Percentiles rank a stretch among this genome's conserved stretches.
These are phyloP conservation scores for Alouatta palliata DNA, from an alignment of 2,113 vertebrate species.

Conservation along the genomic window DNA sequence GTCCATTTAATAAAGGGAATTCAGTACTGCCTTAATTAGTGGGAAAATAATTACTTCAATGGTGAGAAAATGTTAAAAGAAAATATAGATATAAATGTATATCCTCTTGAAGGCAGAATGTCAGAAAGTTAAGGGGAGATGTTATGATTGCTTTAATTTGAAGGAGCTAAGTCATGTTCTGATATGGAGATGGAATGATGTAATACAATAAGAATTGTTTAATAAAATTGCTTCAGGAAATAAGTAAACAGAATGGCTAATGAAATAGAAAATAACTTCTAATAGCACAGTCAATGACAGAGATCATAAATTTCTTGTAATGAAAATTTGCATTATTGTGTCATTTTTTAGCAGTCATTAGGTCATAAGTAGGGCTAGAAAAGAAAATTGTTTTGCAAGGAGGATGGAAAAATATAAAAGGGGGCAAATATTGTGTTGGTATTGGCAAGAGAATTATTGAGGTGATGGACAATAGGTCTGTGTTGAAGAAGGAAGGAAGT, in stretches of 20 bases:
- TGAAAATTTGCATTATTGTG: neutral
- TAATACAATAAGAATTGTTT: neutral
- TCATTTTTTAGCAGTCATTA: neutral
- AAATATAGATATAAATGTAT: neutral
- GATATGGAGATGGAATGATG: neutral
- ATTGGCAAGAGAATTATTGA: neutral
- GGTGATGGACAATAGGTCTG: neutral
- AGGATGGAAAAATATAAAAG: neutral
- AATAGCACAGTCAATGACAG: neutral
- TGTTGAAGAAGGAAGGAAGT: neutral
- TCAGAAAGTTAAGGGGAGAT: neutral
- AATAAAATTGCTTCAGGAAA: neutral
- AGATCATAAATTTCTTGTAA: neutral
- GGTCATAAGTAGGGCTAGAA: neutral
- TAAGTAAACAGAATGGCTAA: neutral
- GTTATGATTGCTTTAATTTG: neutral
- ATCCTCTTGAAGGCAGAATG: neutral
- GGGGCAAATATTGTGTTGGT: neutral
- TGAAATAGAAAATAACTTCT: neutral
- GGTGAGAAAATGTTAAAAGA: neutral
- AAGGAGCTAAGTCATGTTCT: neutral
- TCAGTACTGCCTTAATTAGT: neutral
- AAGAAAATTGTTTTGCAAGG: neutral
- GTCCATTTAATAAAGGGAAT: neutral
- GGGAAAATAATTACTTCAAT: neutral